Evolutionary conservation across 2,797 vertebrate species (phyloP).

Genomic region (Trematomus bernacchii): DNA sequence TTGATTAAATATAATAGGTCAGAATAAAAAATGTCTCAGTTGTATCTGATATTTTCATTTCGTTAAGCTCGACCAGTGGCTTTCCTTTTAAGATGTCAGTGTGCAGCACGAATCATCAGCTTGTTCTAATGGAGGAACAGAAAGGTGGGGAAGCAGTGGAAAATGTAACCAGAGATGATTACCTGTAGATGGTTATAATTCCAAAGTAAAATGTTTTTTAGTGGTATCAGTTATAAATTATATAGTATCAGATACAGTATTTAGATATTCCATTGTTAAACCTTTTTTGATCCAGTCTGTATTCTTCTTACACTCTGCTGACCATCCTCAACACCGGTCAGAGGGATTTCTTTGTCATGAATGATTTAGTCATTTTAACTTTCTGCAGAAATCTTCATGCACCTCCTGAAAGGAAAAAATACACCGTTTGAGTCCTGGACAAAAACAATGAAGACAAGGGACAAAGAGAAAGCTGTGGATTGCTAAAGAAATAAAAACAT

Average conservation of each 20-base stretch:
- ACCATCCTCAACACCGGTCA: neutral
- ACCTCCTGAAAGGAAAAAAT: neutral
- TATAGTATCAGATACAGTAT: neutral
- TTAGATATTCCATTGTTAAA: neutral
- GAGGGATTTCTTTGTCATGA: constrained; percentile 8
- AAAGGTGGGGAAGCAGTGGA: neutral
- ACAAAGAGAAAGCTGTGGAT: neutral
- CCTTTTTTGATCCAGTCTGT: neutral
- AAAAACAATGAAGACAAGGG: too few relatives aligned
- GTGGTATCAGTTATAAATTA: neutral
- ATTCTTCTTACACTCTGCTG: neutral
- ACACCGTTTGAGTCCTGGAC: neutral
- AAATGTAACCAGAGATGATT: neutral
- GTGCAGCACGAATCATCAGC: neutral
- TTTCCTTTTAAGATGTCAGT: neutral
- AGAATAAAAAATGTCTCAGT: too few relatives aligned
- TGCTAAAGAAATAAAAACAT: neutral
- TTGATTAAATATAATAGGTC: neutral
- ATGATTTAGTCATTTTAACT: constrained; percentile 15
- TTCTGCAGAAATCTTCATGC: too few relatives aligned
- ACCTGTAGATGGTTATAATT: too few relatives aligned
- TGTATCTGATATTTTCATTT: neutral
- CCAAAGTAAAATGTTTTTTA: neutral
- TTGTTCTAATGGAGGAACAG: neutral
- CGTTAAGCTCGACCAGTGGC: neutral